Base-by-base conservation (phyloP, 2,113 vertebrate species). In the Nestor notabilis region DNA sequence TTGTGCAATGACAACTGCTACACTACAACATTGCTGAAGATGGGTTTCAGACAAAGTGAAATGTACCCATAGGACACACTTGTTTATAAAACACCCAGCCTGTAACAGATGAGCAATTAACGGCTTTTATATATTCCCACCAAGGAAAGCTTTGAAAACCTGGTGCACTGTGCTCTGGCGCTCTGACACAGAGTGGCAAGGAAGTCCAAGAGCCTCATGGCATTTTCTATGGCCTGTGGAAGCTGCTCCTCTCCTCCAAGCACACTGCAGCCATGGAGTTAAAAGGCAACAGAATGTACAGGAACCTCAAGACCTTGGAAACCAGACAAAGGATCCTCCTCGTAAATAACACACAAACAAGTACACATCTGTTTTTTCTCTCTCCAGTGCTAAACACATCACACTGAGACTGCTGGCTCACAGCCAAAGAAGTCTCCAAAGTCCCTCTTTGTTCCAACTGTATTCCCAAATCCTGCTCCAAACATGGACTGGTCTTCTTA, bases 281-380 rank as follows among this genome's bases (percentile, higher is more conserved):
- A 70, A 89, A 92, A 90, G 76, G 53, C 63, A 68, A 18, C 50
- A 74, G 65, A 52, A 78, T 6, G 50, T 3, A 50, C 50, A 71
- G 76, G 60, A 91, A 95, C 28, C 52, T 84, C 72, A 33, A 79
- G 80, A 78, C 47, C 56, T 43, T 87, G 83, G 77, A 95, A 86
- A 25, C 11, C 80, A 49, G 44, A 85, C 83, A 94, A 94, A 96
- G 49, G 52, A 74, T 87, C 17, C 37, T 92, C 47, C 65, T 91
- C 13, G 1, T 52, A 89, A 93, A 87, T 46, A 84, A 81, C 37
- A 84, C 47, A 89, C 77, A 82, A 84, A 14, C 56, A 94, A 93
- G 47, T 31, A 50, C 9, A 25, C 92, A 93, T 89, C 80, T 96
- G 90, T 84, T 92, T 90, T 89, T 92, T 18, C 58, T 93, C 76